phyloP scores from a whole-genome alignment of 2,797 vertebrate species.

The Cossypha caffra region DNA sequence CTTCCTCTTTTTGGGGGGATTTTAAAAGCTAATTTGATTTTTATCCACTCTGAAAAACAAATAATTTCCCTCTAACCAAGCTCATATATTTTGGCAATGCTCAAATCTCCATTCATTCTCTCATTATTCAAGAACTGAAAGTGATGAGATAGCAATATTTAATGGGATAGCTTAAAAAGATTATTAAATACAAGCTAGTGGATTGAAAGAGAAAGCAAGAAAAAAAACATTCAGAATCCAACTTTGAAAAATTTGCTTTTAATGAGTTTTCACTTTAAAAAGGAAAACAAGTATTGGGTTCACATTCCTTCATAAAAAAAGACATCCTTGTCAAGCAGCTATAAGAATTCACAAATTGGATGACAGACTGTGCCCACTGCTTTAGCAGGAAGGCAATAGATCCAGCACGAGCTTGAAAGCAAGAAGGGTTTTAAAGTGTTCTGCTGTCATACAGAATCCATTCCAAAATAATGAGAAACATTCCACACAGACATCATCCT shows the following conservation, averaged over 20 bases:
- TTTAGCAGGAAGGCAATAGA: background rate
- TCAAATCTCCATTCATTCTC: background rate
- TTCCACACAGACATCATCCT: background rate
- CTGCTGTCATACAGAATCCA: slow-evolving; percentile 2
- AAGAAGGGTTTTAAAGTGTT: slow-evolving; percentile 24
- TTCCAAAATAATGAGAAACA: slow-evolving; percentile 38
- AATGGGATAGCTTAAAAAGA: background rate
- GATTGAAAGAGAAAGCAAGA: background rate
- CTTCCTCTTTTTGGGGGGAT: background rate
- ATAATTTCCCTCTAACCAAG: background rate
- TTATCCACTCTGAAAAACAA: background rate
- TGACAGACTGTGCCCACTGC: background rate
- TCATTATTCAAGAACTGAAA: background rate
- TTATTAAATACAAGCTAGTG: background rate
- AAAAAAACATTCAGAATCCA: background rate
- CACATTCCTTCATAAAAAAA: background rate
- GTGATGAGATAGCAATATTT: background rate
- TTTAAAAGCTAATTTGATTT: background rate
- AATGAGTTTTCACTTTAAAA: slow-evolving; percentile 9
- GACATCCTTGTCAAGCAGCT: background rate
- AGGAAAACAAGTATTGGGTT: background rate
- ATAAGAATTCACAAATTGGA: background rate
- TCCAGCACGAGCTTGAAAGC: background rate
- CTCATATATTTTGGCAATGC: background rate
- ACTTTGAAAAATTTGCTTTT: background rate